These are phyloP conservation scores for Lepus europaeus DNA, from an alignment of 2,113 vertebrate species.

Conservation along the genomic window DNA sequence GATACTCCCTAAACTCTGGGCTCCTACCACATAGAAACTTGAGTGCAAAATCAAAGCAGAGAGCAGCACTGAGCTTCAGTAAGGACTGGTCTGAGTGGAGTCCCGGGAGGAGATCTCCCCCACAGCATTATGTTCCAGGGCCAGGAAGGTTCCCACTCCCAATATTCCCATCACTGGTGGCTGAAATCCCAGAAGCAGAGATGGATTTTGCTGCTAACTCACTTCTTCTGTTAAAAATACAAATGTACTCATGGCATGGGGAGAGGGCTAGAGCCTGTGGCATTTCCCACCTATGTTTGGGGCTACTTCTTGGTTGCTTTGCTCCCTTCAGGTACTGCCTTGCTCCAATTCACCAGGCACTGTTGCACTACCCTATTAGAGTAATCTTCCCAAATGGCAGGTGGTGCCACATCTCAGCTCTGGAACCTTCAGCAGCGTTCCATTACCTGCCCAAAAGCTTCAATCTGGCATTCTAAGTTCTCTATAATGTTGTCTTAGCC, in stretches of 20 bases:
- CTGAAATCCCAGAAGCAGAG: conserved; percentile 48
- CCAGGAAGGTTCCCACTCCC: not conserved
- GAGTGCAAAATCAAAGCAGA: conserved; percentile 34
- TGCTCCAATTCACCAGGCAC: not conserved
- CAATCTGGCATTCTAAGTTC: conserved; percentile 17
- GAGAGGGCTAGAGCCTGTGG: not conserved
- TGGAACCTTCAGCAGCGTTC: conserved; percentile 17
- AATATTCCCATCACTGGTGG: conserved; percentile 41
- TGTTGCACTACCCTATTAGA: not conserved
- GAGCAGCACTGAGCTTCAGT: conserved; percentile 24
- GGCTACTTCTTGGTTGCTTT: not conserved
- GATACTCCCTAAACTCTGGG: not conserved
- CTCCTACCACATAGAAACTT: conserved; percentile 6
- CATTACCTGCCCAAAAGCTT: conserved; percentile 33
- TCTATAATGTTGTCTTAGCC: conserved; percentile 1
- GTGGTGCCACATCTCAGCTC: not conserved
- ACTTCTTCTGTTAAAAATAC: conserved; percentile 23
- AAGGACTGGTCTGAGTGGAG: not conserved
- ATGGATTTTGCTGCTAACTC: not conserved
- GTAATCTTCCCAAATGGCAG: not conserved
- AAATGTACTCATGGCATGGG: not conserved
- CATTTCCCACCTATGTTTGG: not conserved
- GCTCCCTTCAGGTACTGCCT: not conserved
- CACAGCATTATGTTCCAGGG: not conserved
- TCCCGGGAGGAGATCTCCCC: not conserved